phyloP scores from a whole-genome alignment of 2,888 invertebrate genomes.

The Belgica antarctica region DNA sequence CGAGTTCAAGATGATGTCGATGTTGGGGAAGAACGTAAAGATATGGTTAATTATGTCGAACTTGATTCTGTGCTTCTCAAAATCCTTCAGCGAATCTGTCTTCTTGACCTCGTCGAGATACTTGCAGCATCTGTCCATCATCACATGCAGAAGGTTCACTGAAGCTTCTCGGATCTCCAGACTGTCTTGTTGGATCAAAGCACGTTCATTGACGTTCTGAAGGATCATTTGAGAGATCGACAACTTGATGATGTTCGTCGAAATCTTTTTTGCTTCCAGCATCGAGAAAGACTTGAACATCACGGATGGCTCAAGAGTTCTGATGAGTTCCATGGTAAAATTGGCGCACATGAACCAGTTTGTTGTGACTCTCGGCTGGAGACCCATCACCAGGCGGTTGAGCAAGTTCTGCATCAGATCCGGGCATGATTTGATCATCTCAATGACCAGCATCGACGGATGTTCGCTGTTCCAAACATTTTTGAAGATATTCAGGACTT shows the following conservation, averaged over 20 bases:
- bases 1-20: slow-evolving; percentile 51
- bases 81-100: slow-evolving; percentile 42
- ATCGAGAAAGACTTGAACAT: slow-evolving; percentile 11
- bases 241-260: slow-evolving; percentile 28
- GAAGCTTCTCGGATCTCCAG: slow-evolving; percentile 51
- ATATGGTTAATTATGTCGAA: slow-evolving; percentile 54
- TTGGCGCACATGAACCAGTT: slow-evolving; percentile 39
- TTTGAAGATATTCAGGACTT: slow-evolving; percentile 63
- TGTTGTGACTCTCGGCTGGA: slow-evolving; percentile 9
- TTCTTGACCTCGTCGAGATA: slow-evolving; percentile 50
- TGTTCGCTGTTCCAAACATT: slow-evolving; percentile 68
- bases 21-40: slow-evolving; percentile 51
- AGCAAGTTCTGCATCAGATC: slow-evolving; percentile 56
- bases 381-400: slow-evolving; percentile 24
- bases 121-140: slow-evolving; percentile 55
- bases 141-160: slow-evolving; percentile 52
- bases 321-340: slow-evolving; percentile 26
- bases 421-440: slow-evolving; percentile 67
- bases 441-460: slow-evolving; percentile 63
- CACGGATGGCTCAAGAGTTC: not conserved
- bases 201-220: slow-evolving; percentile 48
- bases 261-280: slow-evolving; percentile 33
- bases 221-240: slow-evolving; percentile 49
- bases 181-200: slow-evolving; percentile 47
- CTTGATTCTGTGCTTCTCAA: slow-evolving; percentile 51